Percentiles rank a stretch among this genome's conserved stretches.
Evolutionary conservation across 2,888 invertebrate genomes (phyloP).

Genomic region (Ormyrus labotus): DNA sequence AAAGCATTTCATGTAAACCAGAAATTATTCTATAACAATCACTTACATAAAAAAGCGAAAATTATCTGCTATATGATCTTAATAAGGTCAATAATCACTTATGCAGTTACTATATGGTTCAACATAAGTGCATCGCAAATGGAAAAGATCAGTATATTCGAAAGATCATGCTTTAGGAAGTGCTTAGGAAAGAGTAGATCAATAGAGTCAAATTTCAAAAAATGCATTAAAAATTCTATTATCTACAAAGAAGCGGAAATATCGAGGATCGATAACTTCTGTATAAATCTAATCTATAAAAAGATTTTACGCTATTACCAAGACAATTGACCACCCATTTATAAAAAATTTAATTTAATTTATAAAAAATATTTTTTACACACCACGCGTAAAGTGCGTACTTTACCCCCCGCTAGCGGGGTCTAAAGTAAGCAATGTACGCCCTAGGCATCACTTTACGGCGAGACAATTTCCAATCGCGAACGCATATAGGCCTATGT

Average conservation of each 20-base stretch:
- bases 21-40: background rate
- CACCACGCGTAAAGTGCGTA: no score
- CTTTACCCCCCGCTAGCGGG: no score
- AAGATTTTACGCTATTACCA: background rate
- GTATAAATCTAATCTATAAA: background rate
- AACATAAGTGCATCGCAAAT: constrained; percentile 13
- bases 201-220: background rate
- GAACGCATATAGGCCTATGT: no score
- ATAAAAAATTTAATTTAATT: background rate
- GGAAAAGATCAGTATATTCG: constrained; percentile 24
- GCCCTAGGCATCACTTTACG: no score
- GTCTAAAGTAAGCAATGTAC: no score
- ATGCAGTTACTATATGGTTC: constrained; percentile 10
- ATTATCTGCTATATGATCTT: constrained; percentile 24
- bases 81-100: constrained; percentile 14
- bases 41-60: background rate
- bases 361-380: no score
- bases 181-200: background rate
- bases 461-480: no score
- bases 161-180: constrained; percentile 4
- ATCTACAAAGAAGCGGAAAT: constrained; percentile 5
- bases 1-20: background rate
- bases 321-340: background rate
- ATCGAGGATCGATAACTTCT: constrained; percentile 10
- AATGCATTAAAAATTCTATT: background rate